Conservation (phyloP, 2,888 invertebrate genomes). For the Biston stratarius region DNA sequence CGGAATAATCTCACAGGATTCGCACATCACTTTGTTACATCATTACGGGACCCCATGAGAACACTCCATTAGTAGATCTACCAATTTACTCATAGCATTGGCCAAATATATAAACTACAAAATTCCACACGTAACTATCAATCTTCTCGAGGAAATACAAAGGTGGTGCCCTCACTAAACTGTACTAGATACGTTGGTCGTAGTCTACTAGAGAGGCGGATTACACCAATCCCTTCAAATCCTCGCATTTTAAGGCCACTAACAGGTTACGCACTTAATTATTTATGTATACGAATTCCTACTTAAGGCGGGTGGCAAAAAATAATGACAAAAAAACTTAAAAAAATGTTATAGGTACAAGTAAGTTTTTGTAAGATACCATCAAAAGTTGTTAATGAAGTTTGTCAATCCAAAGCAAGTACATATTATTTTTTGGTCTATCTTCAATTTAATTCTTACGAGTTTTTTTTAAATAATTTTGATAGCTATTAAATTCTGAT, state of each 20-base stretch:
- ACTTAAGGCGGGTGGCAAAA: not conserved
- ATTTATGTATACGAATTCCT: constrained; percentile 20
- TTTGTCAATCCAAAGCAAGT: no score
- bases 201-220: constrained; percentile 33
- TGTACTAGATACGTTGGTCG: not conserved
- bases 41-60: constrained; percentile 35
- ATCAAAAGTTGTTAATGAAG: no score
- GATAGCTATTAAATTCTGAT: no score
- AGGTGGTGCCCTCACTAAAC: not conserved
- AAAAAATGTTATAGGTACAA: not conserved
- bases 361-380: no score
- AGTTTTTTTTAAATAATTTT: no score
- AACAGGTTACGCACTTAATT: constrained; percentile 33
- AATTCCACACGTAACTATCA: not conserved
- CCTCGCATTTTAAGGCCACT: constrained; percentile 34
- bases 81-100: not conserved
- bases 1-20: constrained; percentile 41
- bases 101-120: not conserved
- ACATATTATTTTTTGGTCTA: no score
- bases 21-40: constrained; percentile 23
- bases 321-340: not conserved
- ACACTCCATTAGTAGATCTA: constrained; percentile 38
- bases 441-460: no score
- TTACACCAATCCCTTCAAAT: constrained; percentile 37
- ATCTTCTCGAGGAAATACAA: not conserved